Percentiles rank a stretch among this genome's conserved stretches.
Conservation (phyloP, 2,888 invertebrate genomes). For the Pandemis cinnamomeana region DNA sequence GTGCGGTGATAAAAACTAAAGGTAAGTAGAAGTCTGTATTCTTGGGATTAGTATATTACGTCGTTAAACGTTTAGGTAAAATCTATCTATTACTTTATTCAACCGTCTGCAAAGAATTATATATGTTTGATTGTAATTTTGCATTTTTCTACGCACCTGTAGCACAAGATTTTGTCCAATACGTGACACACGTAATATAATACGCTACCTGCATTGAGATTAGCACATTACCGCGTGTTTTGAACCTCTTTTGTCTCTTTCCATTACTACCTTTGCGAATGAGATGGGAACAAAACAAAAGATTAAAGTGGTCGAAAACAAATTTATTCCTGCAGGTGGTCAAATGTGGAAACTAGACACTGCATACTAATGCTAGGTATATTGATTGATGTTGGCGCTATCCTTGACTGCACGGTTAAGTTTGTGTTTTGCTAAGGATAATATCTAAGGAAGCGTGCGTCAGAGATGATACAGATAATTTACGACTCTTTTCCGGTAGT, state of each 20-base stretch:
- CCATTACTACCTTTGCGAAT: slow-evolving; percentile 4
- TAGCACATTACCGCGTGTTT: slow-evolving; percentile 21
- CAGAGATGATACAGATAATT: slow-evolving; percentile 21
- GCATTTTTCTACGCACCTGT: slow-evolving; percentile 14
- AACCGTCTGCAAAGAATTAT: too few relatives aligned
- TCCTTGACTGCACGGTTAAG: not conserved
- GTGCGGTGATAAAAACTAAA: too few relatives aligned
- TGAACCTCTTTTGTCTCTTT: slow-evolving; percentile 17
- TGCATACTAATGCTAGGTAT: not conserved
- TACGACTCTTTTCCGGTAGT: slow-evolving; percentile 15
- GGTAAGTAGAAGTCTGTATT: too few relatives aligned
- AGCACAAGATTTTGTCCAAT: slow-evolving; percentile 22
- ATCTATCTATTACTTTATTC: too few relatives aligned
- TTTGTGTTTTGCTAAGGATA: slow-evolving; percentile 22
- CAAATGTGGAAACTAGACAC: not conserved
- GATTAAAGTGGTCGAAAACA: slow-evolving; percentile 14
- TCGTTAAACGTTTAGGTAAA: too few relatives aligned
- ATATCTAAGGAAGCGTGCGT: slow-evolving; percentile 3
- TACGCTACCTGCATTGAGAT: slow-evolving; percentile 37
- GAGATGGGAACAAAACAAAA: slow-evolving; percentile 15
- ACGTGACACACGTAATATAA: slow-evolving; percentile 22
- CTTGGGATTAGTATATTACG: too few relatives aligned
- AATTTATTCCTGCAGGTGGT: slow-evolving; percentile 19
- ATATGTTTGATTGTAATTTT: too few relatives aligned
- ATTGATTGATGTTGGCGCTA: not conserved